phyloP scores from a whole-genome alignment of 2,113 vertebrate species.

The Perccottus glenii region DNA sequence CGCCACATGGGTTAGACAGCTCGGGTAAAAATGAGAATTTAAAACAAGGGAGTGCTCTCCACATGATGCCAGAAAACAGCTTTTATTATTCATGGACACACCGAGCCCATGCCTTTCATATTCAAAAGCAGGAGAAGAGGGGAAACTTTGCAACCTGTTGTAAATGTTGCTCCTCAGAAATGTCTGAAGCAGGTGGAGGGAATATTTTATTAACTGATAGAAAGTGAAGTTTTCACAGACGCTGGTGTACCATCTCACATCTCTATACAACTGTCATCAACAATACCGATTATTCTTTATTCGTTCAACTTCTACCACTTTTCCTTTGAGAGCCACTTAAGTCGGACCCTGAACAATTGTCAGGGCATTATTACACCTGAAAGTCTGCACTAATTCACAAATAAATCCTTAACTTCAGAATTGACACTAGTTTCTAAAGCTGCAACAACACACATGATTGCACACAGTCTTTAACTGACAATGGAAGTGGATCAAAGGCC shows the following conservation, averaged over 20 bases:
- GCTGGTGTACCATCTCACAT: slow-evolving; percentile 32
- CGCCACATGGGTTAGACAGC: slow-evolving; percentile 59
- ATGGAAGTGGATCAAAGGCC: no score
- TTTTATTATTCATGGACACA: slow-evolving; percentile 68
- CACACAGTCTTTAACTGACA: no score
- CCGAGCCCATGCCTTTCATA: slow-evolving; percentile 33
- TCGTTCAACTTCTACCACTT: no score
- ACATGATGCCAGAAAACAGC: slow-evolving; percentile 55
- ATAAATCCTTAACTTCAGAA: no score
- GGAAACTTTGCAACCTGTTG: slow-evolving; percentile 45
- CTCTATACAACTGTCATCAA: slow-evolving; percentile 20
- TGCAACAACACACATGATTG: no score
- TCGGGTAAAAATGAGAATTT: slow-evolving; percentile 58
- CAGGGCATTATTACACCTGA: slow-evolving; percentile 9
- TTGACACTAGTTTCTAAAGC: no score
- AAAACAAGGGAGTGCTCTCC: slow-evolving; percentile 42
- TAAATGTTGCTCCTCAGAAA: slow-evolving; percentile 42
- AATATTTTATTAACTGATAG: slow-evolving; percentile 51
- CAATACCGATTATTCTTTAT: slow-evolving; percentile 11
- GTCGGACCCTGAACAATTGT: slow-evolving; percentile 6
- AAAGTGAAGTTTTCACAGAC: slow-evolving; percentile 27
- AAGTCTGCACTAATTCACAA: neutral
- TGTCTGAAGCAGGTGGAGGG: slow-evolving; percentile 53
- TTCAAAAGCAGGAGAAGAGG: slow-evolving; percentile 40
- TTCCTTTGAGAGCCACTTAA: no score